Evolutionary conservation across 37 sponge, comb jelly and placozoan genomes (phyloP).

Genomic region (Tethya wilhelma): DNA sequence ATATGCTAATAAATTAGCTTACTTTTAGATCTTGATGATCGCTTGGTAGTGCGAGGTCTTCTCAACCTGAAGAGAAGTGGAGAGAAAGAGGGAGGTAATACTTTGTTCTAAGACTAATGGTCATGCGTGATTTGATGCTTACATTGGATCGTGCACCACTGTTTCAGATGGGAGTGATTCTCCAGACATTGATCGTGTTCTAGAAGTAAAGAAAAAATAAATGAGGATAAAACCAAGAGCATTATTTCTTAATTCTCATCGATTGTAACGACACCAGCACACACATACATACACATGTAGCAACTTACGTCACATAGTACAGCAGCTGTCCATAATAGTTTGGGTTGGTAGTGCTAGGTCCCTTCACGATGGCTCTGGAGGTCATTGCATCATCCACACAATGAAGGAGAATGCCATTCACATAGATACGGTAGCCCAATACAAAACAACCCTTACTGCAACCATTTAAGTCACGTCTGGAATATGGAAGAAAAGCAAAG

Average conservation of each 20-base stretch:
- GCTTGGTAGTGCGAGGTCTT: too few relatives aligned
- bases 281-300: too few relatives aligned
- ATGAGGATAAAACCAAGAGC: too few relatives aligned
- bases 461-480: slow-evolving; percentile 41
- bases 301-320: slow-evolving; percentile 37
- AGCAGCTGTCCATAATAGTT: too few relatives aligned
- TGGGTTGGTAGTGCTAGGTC: not conserved
- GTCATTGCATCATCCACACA: slow-evolving; percentile 60
- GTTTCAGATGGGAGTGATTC: slow-evolving; percentile 34
- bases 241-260: too few relatives aligned
- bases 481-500: not conserved
- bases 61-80: too few relatives aligned
- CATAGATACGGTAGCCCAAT: slow-evolving; percentile 66
- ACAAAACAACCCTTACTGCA: slow-evolving; percentile 48
- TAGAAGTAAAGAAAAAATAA: too few relatives aligned
- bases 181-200: slow-evolving; percentile 55
- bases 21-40: too few relatives aligned
- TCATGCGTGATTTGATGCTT: too few relatives aligned
- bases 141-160: slow-evolving; percentile 24
- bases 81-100: too few relatives aligned
- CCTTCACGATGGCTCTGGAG: not conserved
- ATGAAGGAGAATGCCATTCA: slow-evolving; percentile 13
- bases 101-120: too few relatives aligned
- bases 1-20: too few relatives aligned
- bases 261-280: not conserved